A percentile compares a stretch with the other conserved stretches of the same genome.
Conservation (phyloP, 2,888 invertebrate genomes). For the Coelogynopora nodosa region DNA sequence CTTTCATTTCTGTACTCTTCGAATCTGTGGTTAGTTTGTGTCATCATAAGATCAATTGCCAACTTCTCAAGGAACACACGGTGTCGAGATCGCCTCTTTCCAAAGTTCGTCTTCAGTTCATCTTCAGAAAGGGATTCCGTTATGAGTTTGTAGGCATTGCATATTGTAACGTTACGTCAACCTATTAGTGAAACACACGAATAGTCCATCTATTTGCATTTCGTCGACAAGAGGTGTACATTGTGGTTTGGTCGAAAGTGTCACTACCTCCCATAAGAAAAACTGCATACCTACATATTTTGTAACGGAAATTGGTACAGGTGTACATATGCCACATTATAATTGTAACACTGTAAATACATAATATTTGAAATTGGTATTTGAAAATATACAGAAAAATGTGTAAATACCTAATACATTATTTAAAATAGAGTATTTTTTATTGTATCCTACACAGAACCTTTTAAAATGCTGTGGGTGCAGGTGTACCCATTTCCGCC, state of each 20-base stretch:
- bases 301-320: background rate
- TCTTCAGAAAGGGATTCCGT: background rate
- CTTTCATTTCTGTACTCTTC: background rate
- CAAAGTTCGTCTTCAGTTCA: background rate
- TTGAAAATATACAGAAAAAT: background rate
- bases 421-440: background rate
- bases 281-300: background rate
- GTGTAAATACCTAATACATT: background rate
- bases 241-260: background rate
- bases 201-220: background rate
- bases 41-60: background rate
- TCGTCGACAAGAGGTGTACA: background rate
- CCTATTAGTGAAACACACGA: background rate
- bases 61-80: background rate
- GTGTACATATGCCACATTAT: background rate
- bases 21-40: background rate
- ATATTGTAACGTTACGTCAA: background rate
- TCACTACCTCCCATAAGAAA: background rate
- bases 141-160: background rate
- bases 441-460: background rate
- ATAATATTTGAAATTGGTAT: background rate
- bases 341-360: background rate
- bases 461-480: background rate
- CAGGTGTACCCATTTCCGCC: background rate
- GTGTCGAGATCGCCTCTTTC: background rate